Evolutionary conservation across 2,113 vertebrate genomes (phyloP), one percentile per base, ranked within the genome.

Genomic region (Budorcas taxicolor): DNA sequence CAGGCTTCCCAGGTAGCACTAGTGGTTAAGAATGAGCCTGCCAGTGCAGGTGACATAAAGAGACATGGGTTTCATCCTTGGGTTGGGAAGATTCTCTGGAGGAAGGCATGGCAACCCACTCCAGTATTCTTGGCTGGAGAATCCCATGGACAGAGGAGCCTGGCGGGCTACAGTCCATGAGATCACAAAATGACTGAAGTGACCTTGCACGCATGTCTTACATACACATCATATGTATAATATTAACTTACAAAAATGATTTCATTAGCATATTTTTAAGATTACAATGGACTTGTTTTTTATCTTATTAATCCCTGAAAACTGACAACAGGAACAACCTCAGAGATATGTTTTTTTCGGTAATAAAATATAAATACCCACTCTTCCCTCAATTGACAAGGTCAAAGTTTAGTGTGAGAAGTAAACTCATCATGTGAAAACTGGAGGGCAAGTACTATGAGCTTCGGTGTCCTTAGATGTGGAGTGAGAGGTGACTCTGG

Each of bases 221-320:
- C n/a, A 71, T 40, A 71, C 2, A 71, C 64, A 23, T 36, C n/a
- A 83, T 60, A 17, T 45, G 71, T 88, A 43, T 85, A 67, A 78
- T 23, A 78, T 67, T 45, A 95, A 64, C 9, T 53, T 67, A 76
- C 11, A 84, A 76, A 36, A 85, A 64, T 40, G 2, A 94, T 57
- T 43, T 60, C 7, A 36, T 31, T 83, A 76, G 58, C 11, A 53
- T 93, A 87, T 64, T 53, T 58, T 86, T 53, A 87, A 95, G 25
- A 55, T 85, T 40, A 80, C 76, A 55, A 85, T 2, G 45, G 16
- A 62, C 1, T 5, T 87, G 31, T 4, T 85, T 85, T 78, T 71
- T 11, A 47, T 89, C 60, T 83, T 82, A 31, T 60, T 74, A 10
- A 82, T 82, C 81, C 31, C 82, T 82, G 2, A 93, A 88, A 95